Conservation (phyloP, 2,113 vertebrate genomes). For the Seriola rivoliana region DNA sequence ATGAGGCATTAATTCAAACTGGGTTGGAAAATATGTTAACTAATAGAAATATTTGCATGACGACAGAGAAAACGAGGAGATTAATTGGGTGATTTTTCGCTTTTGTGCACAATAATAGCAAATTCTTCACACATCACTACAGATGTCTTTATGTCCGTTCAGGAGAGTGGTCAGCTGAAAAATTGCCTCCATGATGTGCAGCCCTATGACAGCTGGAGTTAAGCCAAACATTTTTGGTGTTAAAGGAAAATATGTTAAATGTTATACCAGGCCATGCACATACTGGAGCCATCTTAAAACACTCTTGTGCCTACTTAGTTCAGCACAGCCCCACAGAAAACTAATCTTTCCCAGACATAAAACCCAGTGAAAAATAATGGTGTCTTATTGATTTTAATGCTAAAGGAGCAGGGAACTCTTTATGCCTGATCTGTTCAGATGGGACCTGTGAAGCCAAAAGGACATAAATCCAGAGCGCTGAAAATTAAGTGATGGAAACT, state of each 20-base stretch:
- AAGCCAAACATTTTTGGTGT: slow-evolving; percentile 34
- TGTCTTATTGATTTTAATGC: slow-evolving; percentile 66
- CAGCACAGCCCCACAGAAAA: slow-evolving; percentile 57
- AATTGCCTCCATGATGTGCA: slow-evolving; percentile 32
- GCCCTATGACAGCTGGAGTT: slow-evolving; percentile 40
- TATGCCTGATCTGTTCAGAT: slow-evolving; percentile 47
- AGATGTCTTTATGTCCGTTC: slow-evolving; percentile 33
- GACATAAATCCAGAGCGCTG: slow-evolving; percentile 33
- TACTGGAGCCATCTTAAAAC: slow-evolving; percentile 49
- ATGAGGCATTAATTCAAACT: slow-evolving; percentile 10
- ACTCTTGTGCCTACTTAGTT: slow-evolving; percentile 45
- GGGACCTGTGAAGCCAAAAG: slow-evolving; percentile 47
- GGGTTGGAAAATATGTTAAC: not conserved
- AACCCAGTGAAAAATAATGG: slow-evolving; percentile 55
- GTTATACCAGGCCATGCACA: slow-evolving; percentile 42
- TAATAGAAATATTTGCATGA: slow-evolving; percentile 20
- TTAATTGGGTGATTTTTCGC: slow-evolving; percentile 27
- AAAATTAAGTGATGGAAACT: slow-evolving; percentile 63
- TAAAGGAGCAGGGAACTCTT: slow-evolving; percentile 33
- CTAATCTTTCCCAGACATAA: slow-evolving; percentile 62
- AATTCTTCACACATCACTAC: slow-evolving; percentile 48
- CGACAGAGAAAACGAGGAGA: slow-evolving; percentile 18
- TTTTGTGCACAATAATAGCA: slow-evolving; percentile 33
- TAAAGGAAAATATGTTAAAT: slow-evolving; percentile 60
- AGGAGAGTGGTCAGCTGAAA: slow-evolving; percentile 40